Percentiles rank a stretch among this genome's conserved stretches.
These are phyloP conservation scores for Myiopsitta monachus DNA, from an alignment of 2,113 vertebrate species.

Conservation along the genomic window DNA sequence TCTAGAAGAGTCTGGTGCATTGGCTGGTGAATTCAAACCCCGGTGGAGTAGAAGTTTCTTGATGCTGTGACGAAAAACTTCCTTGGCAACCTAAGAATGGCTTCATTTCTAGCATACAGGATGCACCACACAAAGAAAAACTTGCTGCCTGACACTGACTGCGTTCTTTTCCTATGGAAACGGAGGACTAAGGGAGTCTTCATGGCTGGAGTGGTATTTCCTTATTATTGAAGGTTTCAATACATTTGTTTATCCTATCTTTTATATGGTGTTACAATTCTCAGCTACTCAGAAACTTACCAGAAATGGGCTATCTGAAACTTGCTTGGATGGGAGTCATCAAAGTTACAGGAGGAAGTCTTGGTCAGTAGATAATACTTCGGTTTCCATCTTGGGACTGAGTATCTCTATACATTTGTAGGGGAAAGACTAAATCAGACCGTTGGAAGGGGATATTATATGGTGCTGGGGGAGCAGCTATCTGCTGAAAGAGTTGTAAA, in stretches of 20 bases:
- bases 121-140: background rate
- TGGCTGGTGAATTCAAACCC: background rate
- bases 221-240: background rate
- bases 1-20: background rate
- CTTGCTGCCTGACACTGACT: background rate
- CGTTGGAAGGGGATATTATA: background rate
- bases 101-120: background rate
- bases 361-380: background rate
- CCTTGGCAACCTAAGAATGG: background rate
- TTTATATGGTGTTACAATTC: background rate
- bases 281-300: background rate
- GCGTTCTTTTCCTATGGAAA: fast-evolving
- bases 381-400: background rate
- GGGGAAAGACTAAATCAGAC: background rate
- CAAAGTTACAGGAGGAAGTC: background rate
- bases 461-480: background rate
- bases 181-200: background rate
- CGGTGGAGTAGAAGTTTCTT: background rate
- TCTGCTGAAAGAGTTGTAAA: background rate
- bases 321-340: background rate
- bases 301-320: background rate
- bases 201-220: fast-evolving
- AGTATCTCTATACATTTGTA: fast-evolving
- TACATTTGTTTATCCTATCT: background rate
- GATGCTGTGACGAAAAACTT: background rate